Evolutionary conservation across 2,113 vertebrate genomes (phyloP).

Genomic region (Xyrauchen texanus): DNA sequence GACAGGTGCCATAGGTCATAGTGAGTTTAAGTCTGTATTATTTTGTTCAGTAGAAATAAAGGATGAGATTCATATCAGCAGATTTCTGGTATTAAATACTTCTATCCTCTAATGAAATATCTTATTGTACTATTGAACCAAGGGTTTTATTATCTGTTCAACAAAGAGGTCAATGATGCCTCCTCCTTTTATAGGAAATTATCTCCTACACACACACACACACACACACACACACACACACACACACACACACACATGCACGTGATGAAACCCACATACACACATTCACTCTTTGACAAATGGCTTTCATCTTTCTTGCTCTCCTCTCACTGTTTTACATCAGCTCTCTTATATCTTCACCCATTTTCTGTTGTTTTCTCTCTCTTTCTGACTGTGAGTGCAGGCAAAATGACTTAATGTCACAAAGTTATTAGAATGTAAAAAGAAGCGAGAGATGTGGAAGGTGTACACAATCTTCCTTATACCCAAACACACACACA

Average conservation of each 20-base stretch:
- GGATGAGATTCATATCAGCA: slow-evolving; percentile 26
- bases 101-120: slow-evolving; percentile 32
- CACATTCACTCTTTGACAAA: slow-evolving; percentile 21
- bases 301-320: slow-evolving; percentile 42
- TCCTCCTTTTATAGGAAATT: slow-evolving; percentile 32
- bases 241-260: slow-evolving; percentile 9
- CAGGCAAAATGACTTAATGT: neutral
- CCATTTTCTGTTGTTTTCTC: neutral
- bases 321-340: slow-evolving; percentile 21
- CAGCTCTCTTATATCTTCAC: slow-evolving; percentile 5
- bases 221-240: neutral
- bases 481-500: slow-evolving; percentile 15
- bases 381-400: neutral
- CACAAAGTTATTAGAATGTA: slow-evolving; percentile 18
- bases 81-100: slow-evolving; percentile 27
- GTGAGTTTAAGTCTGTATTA: slow-evolving; percentile 33
- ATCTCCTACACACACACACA: neutral
- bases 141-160: slow-evolving; percentile 30
- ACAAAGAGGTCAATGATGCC: slow-evolving; percentile 40
- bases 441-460: neutral
- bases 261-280: slow-evolving; percentile 31
- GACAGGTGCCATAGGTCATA: slow-evolving; percentile 19
- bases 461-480: neutral
- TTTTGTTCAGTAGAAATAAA: slow-evolving; percentile 33
- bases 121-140: slow-evolving; percentile 13